Evolutionary conservation across 2,113 vertebrate species (phyloP), one percentile per base, ranked within the genome.

Genomic region (Parus major): DNA sequence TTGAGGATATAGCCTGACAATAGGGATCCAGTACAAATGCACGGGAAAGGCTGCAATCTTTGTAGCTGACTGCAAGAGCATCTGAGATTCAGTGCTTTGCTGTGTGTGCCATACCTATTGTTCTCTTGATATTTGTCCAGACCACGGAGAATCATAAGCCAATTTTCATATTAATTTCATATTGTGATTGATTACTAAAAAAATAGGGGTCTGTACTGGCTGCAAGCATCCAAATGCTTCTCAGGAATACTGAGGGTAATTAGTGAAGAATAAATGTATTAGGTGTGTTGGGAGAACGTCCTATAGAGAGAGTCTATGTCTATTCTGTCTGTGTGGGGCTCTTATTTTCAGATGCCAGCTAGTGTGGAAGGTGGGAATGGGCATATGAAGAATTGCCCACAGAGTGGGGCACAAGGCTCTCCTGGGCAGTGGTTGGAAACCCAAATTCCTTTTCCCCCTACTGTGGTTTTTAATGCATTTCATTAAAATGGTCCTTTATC

Each of bases 341-440:
- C 47, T 55, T 42, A 10, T 60, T 71, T 50, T 66, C 2, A 3
- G 44, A 23, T 4, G 7, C 12, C 28, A 59, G 3, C 18, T 13
- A 3, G 3, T 1, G 0, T 42, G 68, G 50, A 75, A 79, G 10
- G 42, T 59, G 60, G 39, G 15, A 72, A 8, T 12, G 59, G 36
- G 28, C 29, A 9, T 14, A 4, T 61, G 2, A 1, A 77, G 4
- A 53, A 29, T 20, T 75, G 12, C 39, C 31, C 61, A 18, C 56
- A n/a, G 24, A 49, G 18, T n/a, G 22, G 49, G 65, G 10, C 20
- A 3, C 56, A 0, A 3, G 5, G 2, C 3, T 57, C 27, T 75
- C 49, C 65, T 21, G 53, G 27, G 36, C 0, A 0, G 23, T 41
- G 28, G 15, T 1, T 64, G 39, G 47, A 72, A 88, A 55, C 35